phyloP scores from a whole-genome alignment of 2,888 invertebrate genomes.

The Polydrusus cervinus region DNA sequence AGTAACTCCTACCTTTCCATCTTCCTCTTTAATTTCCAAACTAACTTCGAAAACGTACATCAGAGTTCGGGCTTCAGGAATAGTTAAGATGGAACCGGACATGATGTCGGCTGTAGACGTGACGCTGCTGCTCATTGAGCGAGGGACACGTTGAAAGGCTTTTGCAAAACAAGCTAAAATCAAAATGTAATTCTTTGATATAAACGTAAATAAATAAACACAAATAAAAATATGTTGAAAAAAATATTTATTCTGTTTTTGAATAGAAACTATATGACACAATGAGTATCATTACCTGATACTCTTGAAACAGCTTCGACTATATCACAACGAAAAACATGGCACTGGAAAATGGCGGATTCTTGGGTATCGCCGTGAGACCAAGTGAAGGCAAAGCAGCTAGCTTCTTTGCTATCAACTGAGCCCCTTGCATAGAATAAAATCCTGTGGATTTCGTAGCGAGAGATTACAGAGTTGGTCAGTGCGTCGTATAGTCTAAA shows the following conservation, averaged over 20 bases:
- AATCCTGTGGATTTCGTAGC: slow-evolving; percentile 94
- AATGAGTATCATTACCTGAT: slow-evolving; percentile 74
- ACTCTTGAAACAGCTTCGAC: slow-evolving; percentile 91
- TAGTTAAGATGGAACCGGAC: slow-evolving; percentile 77
- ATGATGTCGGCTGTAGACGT: slow-evolving; percentile 71
- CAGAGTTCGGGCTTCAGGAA: slow-evolving; percentile 76
- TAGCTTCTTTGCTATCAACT: slow-evolving; percentile 85
- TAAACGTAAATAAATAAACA: no score
- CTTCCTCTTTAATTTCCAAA: slow-evolving; percentile 94
- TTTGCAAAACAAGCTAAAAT: slow-evolving; percentile 89
- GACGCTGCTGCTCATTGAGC: slow-evolving; percentile 86
- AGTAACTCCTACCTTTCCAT: slow-evolving; percentile 79
- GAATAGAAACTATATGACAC: no score
- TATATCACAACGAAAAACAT: slow-evolving; percentile 96
- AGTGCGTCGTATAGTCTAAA: slow-evolving; percentile 87
- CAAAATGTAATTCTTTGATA: background rate
- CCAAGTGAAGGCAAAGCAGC: slow-evolving; percentile 99
- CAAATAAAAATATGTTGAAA: background rate
- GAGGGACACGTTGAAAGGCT: slow-evolving; percentile 92
- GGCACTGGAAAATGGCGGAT: slow-evolving; percentile 95
- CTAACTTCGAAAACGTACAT: slow-evolving; percentile 93
- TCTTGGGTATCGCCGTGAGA: slow-evolving; percentile 93
- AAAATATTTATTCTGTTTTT: no score
- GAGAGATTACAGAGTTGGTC: slow-evolving; percentile 87
- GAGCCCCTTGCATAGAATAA: slow-evolving; percentile 95